These are phyloP conservation scores for Sarotherodon lohbergeri DNA, from an alignment of 2,113 vertebrate genomes.

Conservation along the genomic window DNA sequence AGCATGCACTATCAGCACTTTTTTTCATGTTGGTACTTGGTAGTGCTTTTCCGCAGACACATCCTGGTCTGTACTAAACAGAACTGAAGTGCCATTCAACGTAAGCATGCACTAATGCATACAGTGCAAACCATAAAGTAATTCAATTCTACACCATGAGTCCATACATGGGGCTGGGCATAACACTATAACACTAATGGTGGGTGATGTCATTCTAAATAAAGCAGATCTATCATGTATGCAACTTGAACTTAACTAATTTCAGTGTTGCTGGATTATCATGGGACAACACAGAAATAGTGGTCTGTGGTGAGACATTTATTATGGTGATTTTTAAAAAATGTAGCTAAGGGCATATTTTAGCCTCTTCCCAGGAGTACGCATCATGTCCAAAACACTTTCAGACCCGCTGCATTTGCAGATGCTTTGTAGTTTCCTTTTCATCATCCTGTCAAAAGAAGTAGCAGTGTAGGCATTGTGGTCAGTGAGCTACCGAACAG, in stretches of 20 bases:
- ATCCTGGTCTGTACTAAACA: neutral
- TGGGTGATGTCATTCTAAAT: slow-evolving; percentile 44
- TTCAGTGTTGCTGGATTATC: slow-evolving; percentile 13
- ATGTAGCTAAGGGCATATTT: neutral
- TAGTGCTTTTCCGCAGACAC: neutral
- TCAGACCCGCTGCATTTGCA: neutral
- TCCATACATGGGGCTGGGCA: slow-evolving; percentile 25
- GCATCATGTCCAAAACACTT: neutral
- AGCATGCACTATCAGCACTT: neutral
- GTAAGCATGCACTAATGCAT: neutral
- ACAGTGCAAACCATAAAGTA: slow-evolving; percentile 21
- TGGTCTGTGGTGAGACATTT: neutral
- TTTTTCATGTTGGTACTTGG: neutral
- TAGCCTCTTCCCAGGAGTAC: neutral
- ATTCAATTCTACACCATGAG: slow-evolving; percentile 30
- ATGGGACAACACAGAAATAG: slow-evolving; percentile 4
- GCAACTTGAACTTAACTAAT: slow-evolving; percentile 13
- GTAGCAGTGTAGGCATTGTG: neutral
- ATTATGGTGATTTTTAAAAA: neutral
- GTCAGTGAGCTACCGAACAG: neutral
- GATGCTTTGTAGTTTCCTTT: neutral
- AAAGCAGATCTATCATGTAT: neutral
- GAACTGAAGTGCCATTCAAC: neutral
- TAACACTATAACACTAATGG: slow-evolving; percentile 50
- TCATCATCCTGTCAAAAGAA: neutral